A percentile compares a stretch with the other conserved stretches of the same genome.
Conservation (phyloP, 2,888 invertebrate genomes). For the Agriopis marginaria region DNA sequence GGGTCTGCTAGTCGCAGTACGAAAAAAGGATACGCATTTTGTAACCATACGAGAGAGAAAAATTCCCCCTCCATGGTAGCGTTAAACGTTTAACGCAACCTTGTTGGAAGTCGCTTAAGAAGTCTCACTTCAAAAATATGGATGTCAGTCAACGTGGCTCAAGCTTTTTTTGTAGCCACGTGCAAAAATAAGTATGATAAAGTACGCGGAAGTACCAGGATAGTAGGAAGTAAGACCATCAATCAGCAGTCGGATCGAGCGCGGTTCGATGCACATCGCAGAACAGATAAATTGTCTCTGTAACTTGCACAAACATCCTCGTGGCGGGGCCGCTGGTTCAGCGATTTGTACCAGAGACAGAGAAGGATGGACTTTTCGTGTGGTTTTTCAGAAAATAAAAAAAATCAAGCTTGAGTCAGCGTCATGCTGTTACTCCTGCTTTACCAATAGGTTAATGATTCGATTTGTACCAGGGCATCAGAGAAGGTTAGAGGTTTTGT, state of each 20-base stretch:
- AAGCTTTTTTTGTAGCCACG: background rate
- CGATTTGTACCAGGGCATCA: too few species aligned
- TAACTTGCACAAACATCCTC: conserved; percentile 44
- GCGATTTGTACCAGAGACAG: conserved; percentile 16
- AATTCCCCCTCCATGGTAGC: too few species aligned
- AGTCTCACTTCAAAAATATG: too few species aligned
- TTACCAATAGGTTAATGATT: too few species aligned
- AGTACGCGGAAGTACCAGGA: conserved; percentile 9
- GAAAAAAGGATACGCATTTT: too few species aligned
- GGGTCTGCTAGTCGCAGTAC: too few species aligned
- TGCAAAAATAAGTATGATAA: conserved; percentile 6
- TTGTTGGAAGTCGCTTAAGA: too few species aligned
- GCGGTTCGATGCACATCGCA: conserved; percentile 56
- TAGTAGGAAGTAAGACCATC: conserved; percentile 60
- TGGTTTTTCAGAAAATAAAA: too few species aligned
- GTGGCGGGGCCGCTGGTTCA: conserved; percentile 4
- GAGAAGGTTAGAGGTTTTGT: too few species aligned
- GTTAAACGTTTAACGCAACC: too few species aligned
- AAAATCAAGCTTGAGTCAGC: background rate
- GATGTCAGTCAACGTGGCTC: too few species aligned
- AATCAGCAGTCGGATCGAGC: conserved; percentile 66
- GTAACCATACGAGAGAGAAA: too few species aligned
- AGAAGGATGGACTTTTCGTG: conserved; percentile 6
- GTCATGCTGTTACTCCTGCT: background rate
- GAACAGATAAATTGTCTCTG: conserved; percentile 62